These are phyloP conservation scores for Megatriorchis doriae DNA, from an alignment of 2,113 vertebrate genomes.

Conservation along the genomic window DNA sequence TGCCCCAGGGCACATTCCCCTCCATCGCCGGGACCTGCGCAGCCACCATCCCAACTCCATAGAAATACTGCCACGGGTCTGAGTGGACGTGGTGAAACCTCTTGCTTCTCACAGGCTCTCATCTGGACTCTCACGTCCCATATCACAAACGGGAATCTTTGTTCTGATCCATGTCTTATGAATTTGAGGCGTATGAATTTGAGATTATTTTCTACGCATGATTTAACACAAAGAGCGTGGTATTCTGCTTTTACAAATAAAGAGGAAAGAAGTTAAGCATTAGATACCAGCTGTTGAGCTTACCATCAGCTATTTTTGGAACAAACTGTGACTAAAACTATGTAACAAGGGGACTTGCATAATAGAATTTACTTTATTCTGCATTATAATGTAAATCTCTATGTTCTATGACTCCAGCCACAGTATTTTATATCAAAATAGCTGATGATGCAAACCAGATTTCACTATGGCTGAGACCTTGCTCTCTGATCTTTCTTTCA, in stretches of 20 bases:
- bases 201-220: neutral
- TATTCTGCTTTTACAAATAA: neutral
- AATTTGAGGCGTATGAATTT: neutral
- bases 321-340: neutral
- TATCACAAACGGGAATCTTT: neutral
- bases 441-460: neutral
- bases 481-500: conserved; percentile 17
- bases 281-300: neutral
- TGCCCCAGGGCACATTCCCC: neutral
- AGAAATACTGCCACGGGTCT: neutral
- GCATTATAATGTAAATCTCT: neutral
- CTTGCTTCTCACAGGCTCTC: neutral
- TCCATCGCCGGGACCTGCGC: neutral
- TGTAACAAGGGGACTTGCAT: neutral
- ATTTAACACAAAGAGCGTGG: neutral
- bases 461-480: neutral
- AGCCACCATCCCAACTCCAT: neutral
- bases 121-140: neutral
- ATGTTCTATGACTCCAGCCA: neutral
- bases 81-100: neutral
- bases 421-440: neutral
- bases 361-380: neutral
- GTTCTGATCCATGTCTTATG: neutral
- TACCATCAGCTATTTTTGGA: neutral
- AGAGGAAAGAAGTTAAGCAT: neutral